Conservation (phyloP, 2,113 vertebrate genomes). For the Hyperopisus bebe region DNA sequence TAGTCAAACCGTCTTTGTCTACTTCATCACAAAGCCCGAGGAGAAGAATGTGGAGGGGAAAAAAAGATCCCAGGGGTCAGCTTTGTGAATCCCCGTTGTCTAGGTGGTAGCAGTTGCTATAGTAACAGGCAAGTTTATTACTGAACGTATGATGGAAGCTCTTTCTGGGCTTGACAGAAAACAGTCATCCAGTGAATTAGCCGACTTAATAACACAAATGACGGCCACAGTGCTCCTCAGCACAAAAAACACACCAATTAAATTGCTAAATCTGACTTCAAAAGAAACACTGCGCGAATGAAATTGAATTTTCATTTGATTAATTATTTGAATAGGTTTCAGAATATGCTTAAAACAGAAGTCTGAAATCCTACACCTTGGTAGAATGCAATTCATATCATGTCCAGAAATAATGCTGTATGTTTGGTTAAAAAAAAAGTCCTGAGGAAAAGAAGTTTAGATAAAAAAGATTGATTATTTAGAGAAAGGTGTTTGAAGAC, state of each 20-base stretch:
- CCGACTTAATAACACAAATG: slow-evolving; percentile 18
- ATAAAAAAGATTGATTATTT: not conserved
- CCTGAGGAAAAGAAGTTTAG: not conserved
- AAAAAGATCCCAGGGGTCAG: slow-evolving; percentile 22
- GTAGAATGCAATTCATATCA: not conserved
- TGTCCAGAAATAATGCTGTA: not conserved
- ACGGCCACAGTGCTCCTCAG: not conserved
- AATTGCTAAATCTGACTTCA: not conserved
- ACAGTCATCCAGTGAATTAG: slow-evolving; percentile 24
- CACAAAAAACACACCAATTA: not conserved
- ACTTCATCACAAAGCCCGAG: slow-evolving; percentile 17
- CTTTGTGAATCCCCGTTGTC: slow-evolving; percentile 32
- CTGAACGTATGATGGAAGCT: slow-evolving; percentile 21
- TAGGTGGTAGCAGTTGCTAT: slow-evolving; percentile 41
- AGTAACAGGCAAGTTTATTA: slow-evolving; percentile 41
- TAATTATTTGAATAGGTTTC: not conserved
- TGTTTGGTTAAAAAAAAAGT: not conserved
- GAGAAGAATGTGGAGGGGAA: slow-evolving; percentile 18
- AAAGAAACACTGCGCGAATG: not conserved
- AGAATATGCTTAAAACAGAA: not conserved
- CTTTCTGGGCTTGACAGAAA: slow-evolving; percentile 16
- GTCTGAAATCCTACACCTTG: not conserved
- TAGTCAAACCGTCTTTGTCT: slow-evolving; percentile 17
- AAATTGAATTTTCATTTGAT: not conserved
- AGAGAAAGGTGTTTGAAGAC: not conserved